Evolutionary conservation across 2,888 invertebrate genomes (phyloP), one percentile per base, ranked within the genome.

Genomic region (Timema podura): DNA sequence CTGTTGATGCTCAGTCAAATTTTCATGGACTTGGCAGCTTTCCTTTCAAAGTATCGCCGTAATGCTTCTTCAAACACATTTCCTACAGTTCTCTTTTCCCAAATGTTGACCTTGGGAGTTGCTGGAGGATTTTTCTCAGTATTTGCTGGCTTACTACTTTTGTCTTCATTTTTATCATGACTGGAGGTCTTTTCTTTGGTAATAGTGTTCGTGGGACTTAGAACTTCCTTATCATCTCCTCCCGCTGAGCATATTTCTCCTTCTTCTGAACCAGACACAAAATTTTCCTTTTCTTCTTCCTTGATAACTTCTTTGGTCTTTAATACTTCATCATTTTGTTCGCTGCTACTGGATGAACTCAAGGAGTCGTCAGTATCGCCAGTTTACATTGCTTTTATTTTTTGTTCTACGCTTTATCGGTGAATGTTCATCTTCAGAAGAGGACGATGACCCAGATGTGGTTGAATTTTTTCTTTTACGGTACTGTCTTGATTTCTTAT

Each of bases 81-180:
- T 8, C 92, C 95, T 15, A 94, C 88, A 47, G 94, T 95, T 76
- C 94, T 85, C 78, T 95, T 95, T 77, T 89, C 88, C 92, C 93
- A 94, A 77, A 94, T 69, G n/a, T 64, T 68, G 30, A 65, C 71
- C 44, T 71, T 71, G 30, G 67, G 49, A 45, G 65, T 49, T 44
- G 74, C 71, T 68, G 44, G 65, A 54, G 68, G 68, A 59, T 68
- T 64, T 13, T 71, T 72, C 46, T 64, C 65, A 68, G 70, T 67
- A 15, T 70, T 59, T 67, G n/a, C 70, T 66, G 72, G 45, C 45
- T 71, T 64, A 30, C 71, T 68, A 68, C 59, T 30, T 70, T 68
- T 69, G 71, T 64, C 8, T 57, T 61, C 65, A 45, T 65, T 67
- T 49, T 67, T 70, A 10, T 30, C 66, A 64, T 16, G 54, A 11